These are phyloP conservation scores for Hydrolagus affinis DNA, from an alignment of 2,113 vertebrate species.

Conservation along the genomic window DNA sequence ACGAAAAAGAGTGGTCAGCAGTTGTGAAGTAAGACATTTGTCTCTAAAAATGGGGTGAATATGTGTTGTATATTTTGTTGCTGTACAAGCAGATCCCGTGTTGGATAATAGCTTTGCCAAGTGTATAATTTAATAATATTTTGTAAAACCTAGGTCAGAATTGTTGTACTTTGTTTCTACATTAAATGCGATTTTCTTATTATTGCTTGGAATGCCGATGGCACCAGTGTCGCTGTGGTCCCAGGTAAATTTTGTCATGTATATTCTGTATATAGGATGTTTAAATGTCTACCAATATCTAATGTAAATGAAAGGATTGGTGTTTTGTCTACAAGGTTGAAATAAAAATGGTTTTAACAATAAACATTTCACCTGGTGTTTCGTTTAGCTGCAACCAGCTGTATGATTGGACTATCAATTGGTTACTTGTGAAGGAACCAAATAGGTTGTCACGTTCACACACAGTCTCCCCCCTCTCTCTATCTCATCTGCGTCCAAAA, in stretches of 20 bases:
- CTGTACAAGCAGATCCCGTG: background rate
- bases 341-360: constrained; percentile 28
- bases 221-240: constrained; percentile 19
- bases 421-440: background rate
- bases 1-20: background rate
- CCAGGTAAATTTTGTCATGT: constrained; percentile 22
- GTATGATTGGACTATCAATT: background rate
- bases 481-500: background rate
- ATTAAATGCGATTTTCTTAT: background rate
- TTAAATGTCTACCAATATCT: constrained; percentile 13
- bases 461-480: background rate
- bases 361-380: background rate
- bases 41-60: background rate
- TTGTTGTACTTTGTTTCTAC: constrained; percentile 17
- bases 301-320: constrained; percentile 17
- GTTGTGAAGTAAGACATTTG: background rate
- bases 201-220: background rate
- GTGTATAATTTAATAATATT: constrained; percentile 13
- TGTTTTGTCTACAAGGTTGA: constrained; percentile 21
- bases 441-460: background rate
- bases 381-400: background rate
- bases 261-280: constrained; percentile 29
- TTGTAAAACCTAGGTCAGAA: constrained; percentile 23
- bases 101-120: background rate
- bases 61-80: background rate